Evolutionary conservation across 2,113 vertebrate species (phyloP).

Genomic region (Oreocharis arfaki): DNA sequence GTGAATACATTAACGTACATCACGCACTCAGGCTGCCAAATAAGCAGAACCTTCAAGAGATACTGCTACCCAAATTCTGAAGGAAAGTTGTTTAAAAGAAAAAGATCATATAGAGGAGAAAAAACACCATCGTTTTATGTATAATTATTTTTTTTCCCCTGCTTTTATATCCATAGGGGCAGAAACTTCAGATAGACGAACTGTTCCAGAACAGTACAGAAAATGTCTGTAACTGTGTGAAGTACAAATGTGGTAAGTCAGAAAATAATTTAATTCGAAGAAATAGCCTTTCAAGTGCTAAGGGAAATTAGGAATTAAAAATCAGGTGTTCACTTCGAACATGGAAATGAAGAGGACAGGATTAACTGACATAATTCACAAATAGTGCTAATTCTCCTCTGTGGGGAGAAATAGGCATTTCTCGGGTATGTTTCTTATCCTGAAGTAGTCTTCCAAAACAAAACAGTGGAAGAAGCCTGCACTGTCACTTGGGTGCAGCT

Average conservation of each 20-base stretch:
- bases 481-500: background rate
- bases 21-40: background rate
- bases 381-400: background rate
- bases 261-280: background rate
- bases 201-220: slow-evolving; percentile 77
- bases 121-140: background rate
- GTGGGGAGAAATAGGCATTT: background rate
- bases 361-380: background rate
- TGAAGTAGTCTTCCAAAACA: background rate
- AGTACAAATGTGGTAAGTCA: slow-evolving; percentile 88
- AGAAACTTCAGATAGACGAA: slow-evolving; percentile 84
- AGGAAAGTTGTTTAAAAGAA: background rate
- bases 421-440: background rate
- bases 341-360: background rate
- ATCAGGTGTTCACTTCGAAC: background rate
- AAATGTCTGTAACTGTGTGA: slow-evolving; percentile 87
- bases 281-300: background rate
- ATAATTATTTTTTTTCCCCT: background rate
- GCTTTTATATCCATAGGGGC: slow-evolving; percentile 74
- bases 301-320: background rate
- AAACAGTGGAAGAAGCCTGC: background rate
- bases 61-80: background rate
- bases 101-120: background rate
- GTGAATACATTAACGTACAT: background rate
- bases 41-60: background rate